A percentile compares a stretch with the other conserved stretches of the same genome.
These are phyloP conservation scores for Hiodon tergisus DNA, from an alignment of 2,113 vertebrate species.

Conservation along the genomic window DNA sequence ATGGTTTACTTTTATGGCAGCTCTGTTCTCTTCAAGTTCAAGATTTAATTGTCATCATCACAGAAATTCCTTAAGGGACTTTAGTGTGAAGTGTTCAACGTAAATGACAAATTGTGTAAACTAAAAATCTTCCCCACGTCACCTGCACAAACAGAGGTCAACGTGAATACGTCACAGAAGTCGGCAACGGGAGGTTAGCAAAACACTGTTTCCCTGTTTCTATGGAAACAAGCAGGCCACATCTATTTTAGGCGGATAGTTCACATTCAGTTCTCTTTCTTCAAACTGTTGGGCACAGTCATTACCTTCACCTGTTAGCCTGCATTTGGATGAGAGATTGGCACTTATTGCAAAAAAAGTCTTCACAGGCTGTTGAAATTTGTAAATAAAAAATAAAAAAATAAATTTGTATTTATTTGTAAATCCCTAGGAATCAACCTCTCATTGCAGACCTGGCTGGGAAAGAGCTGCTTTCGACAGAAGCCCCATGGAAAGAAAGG, in stretches of 20 bases:
- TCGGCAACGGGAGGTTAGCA: conserved; percentile 35
- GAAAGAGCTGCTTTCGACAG: too few relatives aligned
- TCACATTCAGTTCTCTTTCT: conserved; percentile 40
- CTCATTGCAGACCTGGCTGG: too few relatives aligned
- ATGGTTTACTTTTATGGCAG: too few relatives aligned
- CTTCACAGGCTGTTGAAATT: not conserved
- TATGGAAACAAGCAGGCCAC: conserved; percentile 56
- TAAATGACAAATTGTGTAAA: not conserved
- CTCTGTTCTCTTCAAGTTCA: too few relatives aligned
- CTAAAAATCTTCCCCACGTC: not conserved
- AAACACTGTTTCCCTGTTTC: conserved; percentile 49
- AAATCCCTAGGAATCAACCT: too few relatives aligned
- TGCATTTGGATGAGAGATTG: conserved; percentile 32
- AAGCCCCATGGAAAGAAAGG: too few relatives aligned
- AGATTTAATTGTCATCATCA: too few relatives aligned
- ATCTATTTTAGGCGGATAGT: conserved; percentile 54
- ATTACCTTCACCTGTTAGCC: conserved; percentile 46
- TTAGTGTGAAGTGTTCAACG: not conserved
- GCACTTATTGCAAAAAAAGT: conserved; percentile 22
- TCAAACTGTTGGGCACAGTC: conserved; percentile 41
- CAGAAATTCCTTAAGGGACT: not conserved
- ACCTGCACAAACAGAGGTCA: conserved; percentile 6
- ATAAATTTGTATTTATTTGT: not conserved
- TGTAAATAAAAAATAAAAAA: not conserved
- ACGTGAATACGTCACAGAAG: conserved; percentile 42